Percentiles rank a stretch among this genome's conserved stretches.
Conservation (phyloP, 64 coral and sea anemone species). For the Pocillopora damicornis region DNA sequence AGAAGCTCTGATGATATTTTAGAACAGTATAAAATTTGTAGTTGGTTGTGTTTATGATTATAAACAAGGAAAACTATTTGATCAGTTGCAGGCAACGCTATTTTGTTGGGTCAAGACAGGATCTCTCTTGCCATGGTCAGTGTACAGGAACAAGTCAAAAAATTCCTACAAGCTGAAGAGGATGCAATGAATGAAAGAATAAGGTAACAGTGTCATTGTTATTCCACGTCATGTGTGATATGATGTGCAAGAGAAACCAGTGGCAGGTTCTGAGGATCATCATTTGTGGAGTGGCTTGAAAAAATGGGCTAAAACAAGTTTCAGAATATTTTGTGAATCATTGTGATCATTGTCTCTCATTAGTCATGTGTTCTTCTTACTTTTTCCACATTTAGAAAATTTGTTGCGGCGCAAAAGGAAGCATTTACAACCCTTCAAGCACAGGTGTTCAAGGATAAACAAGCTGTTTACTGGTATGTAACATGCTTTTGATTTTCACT, state of each 20-base stretch:
- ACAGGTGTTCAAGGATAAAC: conserved; percentile 62
- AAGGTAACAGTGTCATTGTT: conserved; percentile 3
- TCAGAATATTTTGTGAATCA: no score
- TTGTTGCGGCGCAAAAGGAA: conserved; percentile 53
- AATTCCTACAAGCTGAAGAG: conserved; percentile 55
- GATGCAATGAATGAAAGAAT: conserved; percentile 61
- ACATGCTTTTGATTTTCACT: background rate
- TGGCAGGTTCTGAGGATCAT: background rate
- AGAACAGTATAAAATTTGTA: background rate
- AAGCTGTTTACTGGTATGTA: conserved; percentile 69
- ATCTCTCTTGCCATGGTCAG: conserved; percentile 40
- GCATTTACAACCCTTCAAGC: conserved; percentile 54
- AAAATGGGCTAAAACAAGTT: no score
- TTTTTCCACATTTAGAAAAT: conserved; percentile 47
- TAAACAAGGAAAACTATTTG: background rate
- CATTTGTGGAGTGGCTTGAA: no score
- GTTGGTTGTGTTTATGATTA: background rate
- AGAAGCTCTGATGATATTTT: no score
- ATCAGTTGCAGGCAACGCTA: conserved; percentile 11
- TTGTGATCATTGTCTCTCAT: no score
- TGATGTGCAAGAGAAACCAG: no score
- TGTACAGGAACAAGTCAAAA: conserved; percentile 61
- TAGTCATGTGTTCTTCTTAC: background rate
- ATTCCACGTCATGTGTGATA: background rate
- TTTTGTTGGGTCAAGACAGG: conserved; percentile 46